These are phyloP conservation scores for Baccha elongata DNA, from an alignment of 2,888 invertebrate genomes.

Conservation along the genomic window DNA sequence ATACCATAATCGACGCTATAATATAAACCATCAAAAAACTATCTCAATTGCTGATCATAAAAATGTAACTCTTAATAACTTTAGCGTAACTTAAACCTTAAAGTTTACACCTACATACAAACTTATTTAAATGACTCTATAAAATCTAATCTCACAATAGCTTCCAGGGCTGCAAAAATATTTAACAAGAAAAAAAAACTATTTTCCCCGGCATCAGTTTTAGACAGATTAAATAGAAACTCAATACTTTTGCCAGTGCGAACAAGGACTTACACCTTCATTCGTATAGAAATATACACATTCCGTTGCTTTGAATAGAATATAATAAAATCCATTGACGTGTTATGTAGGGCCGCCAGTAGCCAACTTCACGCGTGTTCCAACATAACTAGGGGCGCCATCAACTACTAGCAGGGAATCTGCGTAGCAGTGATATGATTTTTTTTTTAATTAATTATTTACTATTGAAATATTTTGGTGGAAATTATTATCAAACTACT, in stretches of 20 bases:
- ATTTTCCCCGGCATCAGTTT: constrained; percentile 10
- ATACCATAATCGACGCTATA: too few species aligned
- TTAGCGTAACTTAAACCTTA: not conserved
- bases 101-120: constrained; percentile 17
- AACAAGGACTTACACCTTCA: constrained; percentile 16
- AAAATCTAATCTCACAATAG: constrained; percentile 18
- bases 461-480: too few species aligned
- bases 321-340: not conserved
- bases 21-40: too few species aligned
- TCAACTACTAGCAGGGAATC: too few species aligned
- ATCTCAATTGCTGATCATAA: too few species aligned
- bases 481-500: too few species aligned
- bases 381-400: too few species aligned
- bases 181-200: not conserved
- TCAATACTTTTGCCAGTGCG: constrained; percentile 16
- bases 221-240: constrained; percentile 23
- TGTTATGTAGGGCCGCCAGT: too few species aligned
- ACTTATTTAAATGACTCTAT: constrained; percentile 12
- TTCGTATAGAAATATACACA: not conserved
- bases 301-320: not conserved
- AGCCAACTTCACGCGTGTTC: too few species aligned
- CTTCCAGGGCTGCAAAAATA: constrained; percentile 16
- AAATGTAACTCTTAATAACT: not conserved
- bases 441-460: too few species aligned
- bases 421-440: too few species aligned